Conservation (phyloP, 2,797 vertebrate genomes). For the Fundulus diaphanus region DNA sequence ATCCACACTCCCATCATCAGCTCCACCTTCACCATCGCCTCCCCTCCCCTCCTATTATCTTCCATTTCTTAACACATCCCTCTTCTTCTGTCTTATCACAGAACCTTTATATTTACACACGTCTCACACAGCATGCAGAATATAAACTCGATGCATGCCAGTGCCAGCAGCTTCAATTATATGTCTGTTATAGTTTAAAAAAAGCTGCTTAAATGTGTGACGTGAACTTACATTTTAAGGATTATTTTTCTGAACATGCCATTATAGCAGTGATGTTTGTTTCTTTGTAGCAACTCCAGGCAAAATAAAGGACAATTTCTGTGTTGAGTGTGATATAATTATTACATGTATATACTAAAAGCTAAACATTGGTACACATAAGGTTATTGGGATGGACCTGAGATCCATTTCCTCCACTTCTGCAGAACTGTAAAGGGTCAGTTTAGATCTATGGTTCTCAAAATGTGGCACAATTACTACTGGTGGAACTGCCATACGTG, state of each 20-base stretch:
- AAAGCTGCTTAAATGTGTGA: conserved; percentile 5
- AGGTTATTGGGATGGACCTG: conserved; percentile 50
- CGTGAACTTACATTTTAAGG: conserved; percentile 12
- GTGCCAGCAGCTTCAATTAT: neutral
- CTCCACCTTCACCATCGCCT: conserved; percentile 52
- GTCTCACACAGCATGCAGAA: conserved; percentile 17
- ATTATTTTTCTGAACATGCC: conserved; percentile 61
- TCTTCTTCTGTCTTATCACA: conserved; percentile 52
- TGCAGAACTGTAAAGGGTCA: neutral
- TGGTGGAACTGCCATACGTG: neutral
- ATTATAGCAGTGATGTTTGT: conserved; percentile 51
- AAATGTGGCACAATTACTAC: neutral
- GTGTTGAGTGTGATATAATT: conserved; percentile 42
- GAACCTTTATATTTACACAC: conserved; percentile 42
- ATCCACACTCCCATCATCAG: conserved; percentile 70
- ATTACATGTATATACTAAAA: conserved; percentile 19
- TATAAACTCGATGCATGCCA: conserved; percentile 1
- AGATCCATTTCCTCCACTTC: conserved; percentile 50
- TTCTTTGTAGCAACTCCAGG: conserved; percentile 63
- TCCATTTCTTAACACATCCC: conserved; percentile 64
- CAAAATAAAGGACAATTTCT: conserved; percentile 63
- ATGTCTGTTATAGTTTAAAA: conserved; percentile 16
- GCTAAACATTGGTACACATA: conserved; percentile 34
- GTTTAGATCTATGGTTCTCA: neutral
- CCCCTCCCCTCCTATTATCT: conserved; percentile 62